Base-by-base conservation (phyloP, 2,797 vertebrate species). In the Heliangelus exortis region DNA sequence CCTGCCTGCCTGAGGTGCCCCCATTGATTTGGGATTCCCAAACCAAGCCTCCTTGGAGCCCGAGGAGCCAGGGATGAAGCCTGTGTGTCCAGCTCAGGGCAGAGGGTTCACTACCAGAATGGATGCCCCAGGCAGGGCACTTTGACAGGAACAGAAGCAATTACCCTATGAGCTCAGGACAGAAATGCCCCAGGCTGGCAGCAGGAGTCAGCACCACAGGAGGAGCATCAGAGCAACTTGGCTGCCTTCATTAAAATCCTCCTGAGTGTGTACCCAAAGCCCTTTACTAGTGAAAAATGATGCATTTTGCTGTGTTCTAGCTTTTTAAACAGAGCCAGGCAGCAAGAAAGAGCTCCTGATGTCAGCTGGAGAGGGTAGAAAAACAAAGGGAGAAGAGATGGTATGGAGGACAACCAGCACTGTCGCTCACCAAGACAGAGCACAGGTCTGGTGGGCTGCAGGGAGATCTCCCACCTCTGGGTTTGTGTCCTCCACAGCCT, bases 121-220 rank as follows among this genome's bases (percentile, higher is more conserved):
- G 55, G 55, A 31, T 43, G 54, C 43, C 43, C 57, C 0, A 1
- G 26, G 36, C 31, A 81, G 45, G 43, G 22, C 51, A 54, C 18
- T 72, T 33, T 6, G 8, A 10, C 28, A 58, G 0, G 1, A 19
- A 62, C 0, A 1, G 41, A 14, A 91, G 18, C 25, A 75, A 80
- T 36, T 14, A 33, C 43, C 58, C n/a, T 51, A 2, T 1, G 2
- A 63, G 34, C 53, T 57, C 84, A 74, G n/a, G 45, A 45, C 22
- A 26, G 14, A n/a, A 33, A 66, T 33, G 43, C 28, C 31, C 6
- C 15, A 31, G n/a, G 55, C 54, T 78, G 1, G 1, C 51, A 59
- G 43, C 50, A 71, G 61, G 11, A 89, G 39, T n/a, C 59, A 55
- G 43, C 68, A 69, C 25, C 28, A 57, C 9, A 87, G 25, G 29